Percentiles rank a stretch among this genome's conserved stretches.
These are phyloP conservation scores for Schizopygopsis malacanthus DNA, from an alignment of 2,797 vertebrate species.

Conservation along the genomic window DNA sequence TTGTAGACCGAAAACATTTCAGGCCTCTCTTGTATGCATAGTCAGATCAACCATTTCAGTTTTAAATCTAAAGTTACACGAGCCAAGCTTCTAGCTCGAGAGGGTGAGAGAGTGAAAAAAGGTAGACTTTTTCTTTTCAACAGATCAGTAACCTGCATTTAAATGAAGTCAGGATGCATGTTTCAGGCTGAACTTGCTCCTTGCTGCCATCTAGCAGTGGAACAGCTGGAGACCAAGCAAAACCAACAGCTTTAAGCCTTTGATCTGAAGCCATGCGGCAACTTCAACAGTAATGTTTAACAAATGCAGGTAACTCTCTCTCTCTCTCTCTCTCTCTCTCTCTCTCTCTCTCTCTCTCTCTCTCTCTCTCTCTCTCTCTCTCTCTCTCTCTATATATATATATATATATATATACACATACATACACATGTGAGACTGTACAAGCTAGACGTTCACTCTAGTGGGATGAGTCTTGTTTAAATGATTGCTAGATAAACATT, in stretches of 20 bases:
- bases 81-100: background rate
- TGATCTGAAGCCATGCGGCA: conserved; percentile 2
- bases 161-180: background rate
- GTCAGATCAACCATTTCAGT: conserved; percentile 57
- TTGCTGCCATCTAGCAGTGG: conserved; percentile 43
- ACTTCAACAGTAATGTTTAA: background rate
- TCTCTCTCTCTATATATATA: background rate
- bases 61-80: conserved; percentile 58
- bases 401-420: background rate
- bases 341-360: background rate
- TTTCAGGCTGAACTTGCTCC: conserved; percentile 23
- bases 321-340: background rate
- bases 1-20: conserved; percentile 49
- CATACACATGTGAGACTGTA: background rate
- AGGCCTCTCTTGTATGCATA: conserved; percentile 30
- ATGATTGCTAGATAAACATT: background rate
- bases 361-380: background rate
- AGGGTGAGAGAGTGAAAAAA: background rate
- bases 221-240: conserved; percentile 25
- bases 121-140: background rate
- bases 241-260: background rate
- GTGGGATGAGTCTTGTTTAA: background rate
- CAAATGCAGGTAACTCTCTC: background rate
- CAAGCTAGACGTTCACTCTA: background rate
- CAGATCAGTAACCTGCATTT: conserved; percentile 27